Conservation (phyloP, 2,797 vertebrate genomes). For the Allobates femoralis region DNA sequence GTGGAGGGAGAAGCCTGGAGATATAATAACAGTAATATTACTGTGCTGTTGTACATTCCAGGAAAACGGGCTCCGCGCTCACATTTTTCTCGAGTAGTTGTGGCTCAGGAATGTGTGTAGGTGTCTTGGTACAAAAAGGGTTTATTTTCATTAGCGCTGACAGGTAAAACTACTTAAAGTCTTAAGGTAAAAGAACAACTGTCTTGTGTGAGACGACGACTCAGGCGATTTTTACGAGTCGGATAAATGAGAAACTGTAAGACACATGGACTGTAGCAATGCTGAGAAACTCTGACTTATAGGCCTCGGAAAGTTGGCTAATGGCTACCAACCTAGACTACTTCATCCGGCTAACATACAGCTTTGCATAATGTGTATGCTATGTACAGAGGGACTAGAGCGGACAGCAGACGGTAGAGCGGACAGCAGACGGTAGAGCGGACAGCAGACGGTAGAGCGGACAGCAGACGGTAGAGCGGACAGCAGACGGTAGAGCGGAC, state of each 20-base stretch:
- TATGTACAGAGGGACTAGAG: too few relatives aligned
- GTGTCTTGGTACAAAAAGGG: slow-evolving; percentile 42
- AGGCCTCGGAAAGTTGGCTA: too few relatives aligned
- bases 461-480: too few relatives aligned
- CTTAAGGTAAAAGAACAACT: neutral
- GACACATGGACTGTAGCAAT: neutral
- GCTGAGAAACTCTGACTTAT: too few relatives aligned
- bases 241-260: neutral
- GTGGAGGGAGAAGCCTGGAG: slow-evolving; percentile 15
- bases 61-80: slow-evolving; percentile 6
- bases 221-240: neutral
- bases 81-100: slow-evolving; percentile 23
- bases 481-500: too few relatives aligned
- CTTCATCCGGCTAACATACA: too few relatives aligned
- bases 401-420: too few relatives aligned
- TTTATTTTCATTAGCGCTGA: slow-evolving; percentile 38
- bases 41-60: slow-evolving; percentile 18
- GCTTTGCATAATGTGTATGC: too few relatives aligned
- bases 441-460: too few relatives aligned
- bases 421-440: too few relatives aligned
- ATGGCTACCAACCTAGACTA: too few relatives aligned
- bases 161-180: slow-evolving; percentile 35
- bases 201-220: neutral
- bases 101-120: slow-evolving; percentile 49
- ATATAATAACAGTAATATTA: slow-evolving; percentile 43